Percentiles rank a stretch among this genome's conserved stretches.
These are phyloP conservation scores for Eupleurogrammus muticus DNA, from an alignment of 2,797 vertebrate genomes.

Conservation along the genomic window DNA sequence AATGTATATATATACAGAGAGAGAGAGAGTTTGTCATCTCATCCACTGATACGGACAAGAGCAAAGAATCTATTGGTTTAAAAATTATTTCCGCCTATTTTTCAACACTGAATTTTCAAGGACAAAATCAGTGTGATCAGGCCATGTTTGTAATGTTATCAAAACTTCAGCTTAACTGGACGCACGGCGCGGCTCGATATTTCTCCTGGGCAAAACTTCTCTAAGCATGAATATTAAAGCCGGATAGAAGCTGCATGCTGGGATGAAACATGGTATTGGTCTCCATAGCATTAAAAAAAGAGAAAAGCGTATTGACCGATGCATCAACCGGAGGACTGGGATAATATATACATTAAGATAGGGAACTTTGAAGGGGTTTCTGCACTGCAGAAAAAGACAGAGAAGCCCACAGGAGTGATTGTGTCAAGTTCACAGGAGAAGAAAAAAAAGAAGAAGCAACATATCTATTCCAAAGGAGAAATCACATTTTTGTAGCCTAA, in stretches of 20 bases:
- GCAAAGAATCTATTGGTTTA: no score
- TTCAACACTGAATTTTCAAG: no score
- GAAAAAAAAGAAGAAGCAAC: neutral
- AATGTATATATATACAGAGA: no score
- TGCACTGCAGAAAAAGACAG: neutral
- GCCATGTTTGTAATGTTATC: no score
- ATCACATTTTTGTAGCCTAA: slow-evolving; percentile 40
- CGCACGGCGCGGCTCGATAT: neutral
- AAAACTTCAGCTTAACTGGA: no score
- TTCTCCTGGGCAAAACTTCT: slow-evolving; percentile 10
- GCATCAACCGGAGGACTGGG: slow-evolving; percentile 32
- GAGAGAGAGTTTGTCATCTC: no score
- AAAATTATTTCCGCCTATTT: no score
- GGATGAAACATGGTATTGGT: slow-evolving; percentile 14
- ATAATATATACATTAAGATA: slow-evolving; percentile 8
- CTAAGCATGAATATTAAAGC: slow-evolving; percentile 28
- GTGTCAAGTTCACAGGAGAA: slow-evolving; percentile 36
- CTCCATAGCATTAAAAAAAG: slow-evolving; percentile 14
- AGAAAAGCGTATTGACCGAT: slow-evolving; percentile 18
- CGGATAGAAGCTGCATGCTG: slow-evolving; percentile 14
- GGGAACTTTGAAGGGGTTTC: slow-evolving; percentile 38
- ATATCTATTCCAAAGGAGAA: slow-evolving; percentile 41
- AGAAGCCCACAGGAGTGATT: slow-evolving; percentile 32
- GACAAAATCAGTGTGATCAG: no score
- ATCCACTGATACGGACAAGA: no score